A percentile compares a stretch with the other conserved stretches of the same genome.
These are phyloP conservation scores for Steinernema scapterisci DNA, from an alignment of 2,888 invertebrate genomes.

Conservation along the genomic window DNA sequence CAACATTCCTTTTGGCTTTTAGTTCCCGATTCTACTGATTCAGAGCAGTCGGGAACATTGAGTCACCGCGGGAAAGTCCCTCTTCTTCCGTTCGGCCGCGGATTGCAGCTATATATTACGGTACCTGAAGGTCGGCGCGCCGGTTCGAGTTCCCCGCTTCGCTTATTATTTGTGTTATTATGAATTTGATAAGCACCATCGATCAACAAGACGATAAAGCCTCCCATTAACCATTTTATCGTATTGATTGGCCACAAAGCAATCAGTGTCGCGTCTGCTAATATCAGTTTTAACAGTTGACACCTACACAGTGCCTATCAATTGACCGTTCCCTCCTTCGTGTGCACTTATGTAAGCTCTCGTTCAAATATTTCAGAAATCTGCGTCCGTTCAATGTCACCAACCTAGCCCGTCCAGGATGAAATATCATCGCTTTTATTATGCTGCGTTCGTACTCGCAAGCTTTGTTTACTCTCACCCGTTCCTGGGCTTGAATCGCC, in stretches of 20 bases:
- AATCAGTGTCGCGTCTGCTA: conserved; percentile 23
- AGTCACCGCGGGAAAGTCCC: too few species aligned
- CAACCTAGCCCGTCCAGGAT: conserved; percentile 16
- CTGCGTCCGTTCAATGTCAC: conserved; percentile 14
- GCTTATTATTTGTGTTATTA: not conserved
- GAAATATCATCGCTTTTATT: conserved; percentile 10
- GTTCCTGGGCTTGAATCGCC: not conserved
- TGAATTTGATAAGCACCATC: conserved; percentile 20
- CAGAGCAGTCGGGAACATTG: not conserved
- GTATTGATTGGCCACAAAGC: conserved; percentile 32
- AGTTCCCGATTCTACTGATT: not conserved
- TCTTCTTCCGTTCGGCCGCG: too few species aligned
- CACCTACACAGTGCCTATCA: conserved; percentile 29
- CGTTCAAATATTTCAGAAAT: not conserved
- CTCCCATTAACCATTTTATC: conserved; percentile 13
- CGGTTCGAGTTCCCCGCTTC: too few species aligned
- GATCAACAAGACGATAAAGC: conserved; percentile 30
- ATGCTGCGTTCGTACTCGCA: not conserved
- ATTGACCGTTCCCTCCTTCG: conserved; percentile 5
- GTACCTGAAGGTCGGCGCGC: too few species aligned
- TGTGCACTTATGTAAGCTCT: not conserved
- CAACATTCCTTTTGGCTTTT: conserved; percentile 15
- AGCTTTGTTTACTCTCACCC: conserved; percentile 2
- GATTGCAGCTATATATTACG: too few species aligned
- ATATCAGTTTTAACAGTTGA: conserved; percentile 19